Percentiles rank a stretch among this genome's conserved stretches.
Evolutionary conservation across 2,888 invertebrate species (phyloP).

Genomic region (Cantharis nigra): DNA sequence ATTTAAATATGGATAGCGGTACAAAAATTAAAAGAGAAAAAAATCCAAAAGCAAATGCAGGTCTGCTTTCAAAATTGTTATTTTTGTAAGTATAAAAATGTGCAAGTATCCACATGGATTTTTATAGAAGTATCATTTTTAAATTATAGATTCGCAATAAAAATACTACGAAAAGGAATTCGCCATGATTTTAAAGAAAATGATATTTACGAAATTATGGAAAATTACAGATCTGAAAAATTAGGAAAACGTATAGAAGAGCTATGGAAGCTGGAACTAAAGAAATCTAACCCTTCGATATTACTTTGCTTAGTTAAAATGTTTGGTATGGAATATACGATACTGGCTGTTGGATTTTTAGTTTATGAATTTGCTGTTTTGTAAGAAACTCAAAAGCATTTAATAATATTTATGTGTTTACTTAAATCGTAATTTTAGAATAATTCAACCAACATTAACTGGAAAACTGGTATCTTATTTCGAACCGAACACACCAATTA

Average conservation of each 20-base stretch:
- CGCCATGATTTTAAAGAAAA: slow-evolving; percentile 66
- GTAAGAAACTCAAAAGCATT: slow-evolving; percentile 12
- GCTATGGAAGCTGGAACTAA: slow-evolving; percentile 38
- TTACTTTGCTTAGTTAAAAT: slow-evolving; percentile 23
- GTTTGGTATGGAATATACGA: slow-evolving; percentile 25
- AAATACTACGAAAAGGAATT: slow-evolving; percentile 60
- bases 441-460: slow-evolving; percentile 67
- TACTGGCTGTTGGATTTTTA: slow-evolving; percentile 19
- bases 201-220: slow-evolving; percentile 63
- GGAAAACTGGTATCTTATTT: slow-evolving; percentile 71
- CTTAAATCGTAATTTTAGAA: slow-evolving; percentile 54
- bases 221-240: slow-evolving; percentile 58
- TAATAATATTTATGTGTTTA: background rate
- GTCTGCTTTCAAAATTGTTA: slow-evolving; percentile 63
- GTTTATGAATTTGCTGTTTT: slow-evolving; percentile 24
- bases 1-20: background rate
- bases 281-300: slow-evolving; percentile 16
- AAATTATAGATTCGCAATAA: slow-evolving; percentile 7
- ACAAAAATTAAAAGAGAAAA: slow-evolving; percentile 49
- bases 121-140: background rate
- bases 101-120: slow-evolving; percentile 42
- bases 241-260: slow-evolving; percentile 57
- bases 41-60: slow-evolving; percentile 68
- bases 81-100: slow-evolving; percentile 63
- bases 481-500: slow-evolving; percentile 58